Conservation (phyloP, 2,113 vertebrate genomes). For the Cathartes aura region DNA sequence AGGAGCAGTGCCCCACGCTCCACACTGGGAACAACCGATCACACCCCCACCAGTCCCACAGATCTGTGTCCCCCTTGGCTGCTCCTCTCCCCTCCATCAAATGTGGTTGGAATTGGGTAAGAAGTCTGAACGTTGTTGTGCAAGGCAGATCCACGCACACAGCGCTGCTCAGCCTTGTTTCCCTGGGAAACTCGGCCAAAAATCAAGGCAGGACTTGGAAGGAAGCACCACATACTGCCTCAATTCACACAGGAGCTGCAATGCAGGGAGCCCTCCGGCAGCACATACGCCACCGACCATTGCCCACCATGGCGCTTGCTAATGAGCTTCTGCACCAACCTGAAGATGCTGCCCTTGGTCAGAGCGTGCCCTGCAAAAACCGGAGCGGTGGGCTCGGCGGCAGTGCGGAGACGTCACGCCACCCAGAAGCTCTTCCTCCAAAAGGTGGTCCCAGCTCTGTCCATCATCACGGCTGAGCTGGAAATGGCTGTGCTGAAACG, state of each 20-base stretch:
- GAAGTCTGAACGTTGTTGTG: background rate
- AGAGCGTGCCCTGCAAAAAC: too few relatives aligned
- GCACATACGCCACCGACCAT: rapidly evolving
- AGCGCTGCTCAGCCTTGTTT: background rate
- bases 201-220: background rate
- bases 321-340: background rate
- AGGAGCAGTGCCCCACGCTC: background rate
- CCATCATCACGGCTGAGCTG: background rate
- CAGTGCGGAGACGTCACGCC: rapidly evolving
- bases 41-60: background rate
- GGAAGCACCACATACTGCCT: background rate
- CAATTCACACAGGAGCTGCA: background rate
- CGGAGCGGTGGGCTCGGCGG: background rate
- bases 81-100: background rate
- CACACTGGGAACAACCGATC: background rate
- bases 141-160: background rate
- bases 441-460: background rate
- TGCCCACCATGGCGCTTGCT: background rate
- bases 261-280: background rate
- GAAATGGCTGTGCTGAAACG: background rate
- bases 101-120: rapidly evolving
- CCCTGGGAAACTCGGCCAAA: background rate
- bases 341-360: background rate
- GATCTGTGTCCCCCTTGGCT: rapidly evolving
- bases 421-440: background rate